These are phyloP conservation scores for Chaetops frenatus DNA, from an alignment of 2,113 vertebrate genomes.

Conservation along the genomic window DNA sequence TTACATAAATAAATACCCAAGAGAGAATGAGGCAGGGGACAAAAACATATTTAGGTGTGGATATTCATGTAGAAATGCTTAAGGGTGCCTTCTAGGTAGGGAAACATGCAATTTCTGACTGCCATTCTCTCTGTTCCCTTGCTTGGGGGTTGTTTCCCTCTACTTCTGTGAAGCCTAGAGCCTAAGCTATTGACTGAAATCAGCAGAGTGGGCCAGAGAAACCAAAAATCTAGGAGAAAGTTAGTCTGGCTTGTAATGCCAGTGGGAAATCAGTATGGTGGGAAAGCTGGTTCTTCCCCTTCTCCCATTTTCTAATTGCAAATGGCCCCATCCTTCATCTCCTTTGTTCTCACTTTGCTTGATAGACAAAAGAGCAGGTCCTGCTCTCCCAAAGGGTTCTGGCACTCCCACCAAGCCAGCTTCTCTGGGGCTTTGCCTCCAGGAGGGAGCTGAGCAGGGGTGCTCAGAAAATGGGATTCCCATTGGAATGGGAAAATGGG, in stretches of 20 bases:
- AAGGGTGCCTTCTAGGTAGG: neutral
- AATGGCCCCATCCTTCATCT: neutral
- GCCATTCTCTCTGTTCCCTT: neutral
- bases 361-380: neutral
- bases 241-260: neutral
- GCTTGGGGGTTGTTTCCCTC: neutral
- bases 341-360: neutral
- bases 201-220: neutral
- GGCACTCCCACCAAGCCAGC: neutral
- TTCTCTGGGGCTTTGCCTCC: neutral
- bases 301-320: neutral
- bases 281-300: neutral
- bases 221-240: neutral
- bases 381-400: neutral
- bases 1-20: neutral
- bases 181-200: neutral
- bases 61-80: neutral
- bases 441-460: fast-evolving
- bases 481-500: too few relatives aligned
- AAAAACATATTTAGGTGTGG: neutral
- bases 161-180: neutral
- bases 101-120: neutral
- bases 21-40: neutral
- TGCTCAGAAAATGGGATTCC: neutral
- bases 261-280: neutral